Conservation (phyloP, 92 coral and sea anemone species). For the Bergia puertoricense region DNA sequence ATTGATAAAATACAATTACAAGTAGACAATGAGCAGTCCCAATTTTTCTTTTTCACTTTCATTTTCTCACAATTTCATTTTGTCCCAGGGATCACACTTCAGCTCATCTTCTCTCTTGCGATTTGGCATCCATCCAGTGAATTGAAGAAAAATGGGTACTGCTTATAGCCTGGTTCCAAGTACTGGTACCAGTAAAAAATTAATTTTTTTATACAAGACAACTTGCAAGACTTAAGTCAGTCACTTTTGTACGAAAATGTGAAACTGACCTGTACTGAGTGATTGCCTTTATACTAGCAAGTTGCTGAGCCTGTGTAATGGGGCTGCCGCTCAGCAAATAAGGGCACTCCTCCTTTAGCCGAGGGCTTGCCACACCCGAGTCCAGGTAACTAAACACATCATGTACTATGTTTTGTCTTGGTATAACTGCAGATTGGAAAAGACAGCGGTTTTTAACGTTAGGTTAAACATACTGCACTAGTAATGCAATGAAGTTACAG, state of each 20-base stretch:
- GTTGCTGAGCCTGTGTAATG: slow-evolving; percentile 80
- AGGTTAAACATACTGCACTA: not conserved
- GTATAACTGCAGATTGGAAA: slow-evolving; percentile 67
- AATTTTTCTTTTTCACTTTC: too few relatives aligned
- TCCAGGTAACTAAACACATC: slow-evolving; percentile 87
- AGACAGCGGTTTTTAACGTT: not conserved
- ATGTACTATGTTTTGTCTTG: slow-evolving; percentile 91
- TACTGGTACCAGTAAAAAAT: not conserved
- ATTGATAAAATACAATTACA: too few relatives aligned
- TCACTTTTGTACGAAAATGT: not conserved
- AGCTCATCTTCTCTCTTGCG: too few relatives aligned
- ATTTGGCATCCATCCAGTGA: too few relatives aligned
- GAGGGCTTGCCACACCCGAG: slow-evolving; percentile 76
- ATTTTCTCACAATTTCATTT: too few relatives aligned
- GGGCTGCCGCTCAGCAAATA: slow-evolving; percentile 70
- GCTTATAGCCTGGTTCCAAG: not conserved
- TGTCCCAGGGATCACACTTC: too few relatives aligned
- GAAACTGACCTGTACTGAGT: slow-evolving; percentile 65
- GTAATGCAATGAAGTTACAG: not conserved
- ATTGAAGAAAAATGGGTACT: too few relatives aligned
- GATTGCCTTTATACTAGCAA: slow-evolving; percentile 73
- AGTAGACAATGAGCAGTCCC: too few relatives aligned
- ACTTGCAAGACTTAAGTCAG: not conserved
- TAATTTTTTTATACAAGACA: not conserved
- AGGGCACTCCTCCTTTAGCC: slow-evolving; percentile 81